A percentile compares a stretch with the other conserved stretches of the same genome.
These are phyloP conservation scores for Tethea ocularis DNA, from an alignment of 2,888 invertebrate genomes.

Conservation along the genomic window DNA sequence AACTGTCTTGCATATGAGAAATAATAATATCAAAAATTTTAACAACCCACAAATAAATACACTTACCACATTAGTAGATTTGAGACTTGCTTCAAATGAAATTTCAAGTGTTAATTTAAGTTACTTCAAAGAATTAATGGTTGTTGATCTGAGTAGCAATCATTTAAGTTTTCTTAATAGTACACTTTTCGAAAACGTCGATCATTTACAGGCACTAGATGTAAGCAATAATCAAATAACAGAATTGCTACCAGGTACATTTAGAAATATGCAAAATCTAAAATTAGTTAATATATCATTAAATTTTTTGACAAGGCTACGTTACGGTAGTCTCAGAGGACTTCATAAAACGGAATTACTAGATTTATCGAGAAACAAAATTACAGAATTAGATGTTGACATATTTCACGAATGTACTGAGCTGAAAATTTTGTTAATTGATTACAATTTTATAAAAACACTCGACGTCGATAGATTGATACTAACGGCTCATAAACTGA, in stretches of 20 bases:
- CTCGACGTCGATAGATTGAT: conserved; percentile 63
- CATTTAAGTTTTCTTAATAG: conserved; percentile 46
- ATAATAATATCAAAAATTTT: conserved; percentile 59
- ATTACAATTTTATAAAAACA: conserved; percentile 65
- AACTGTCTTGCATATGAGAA: conserved; percentile 49
- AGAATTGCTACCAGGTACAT: conserved; percentile 63
- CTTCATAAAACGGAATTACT: conserved; percentile 60
- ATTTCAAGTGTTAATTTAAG: conserved; percentile 56
- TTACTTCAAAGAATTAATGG: conserved; percentile 54
- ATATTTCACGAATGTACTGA: conserved; percentile 70
- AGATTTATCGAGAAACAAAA: conserved; percentile 67
- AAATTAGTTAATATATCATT: conserved; percentile 65
- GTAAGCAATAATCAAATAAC: conserved; percentile 60
- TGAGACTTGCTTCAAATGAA: conserved; percentile 57
- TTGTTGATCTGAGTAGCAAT: conserved; percentile 61
- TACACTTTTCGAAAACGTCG: conserved; percentile 51
- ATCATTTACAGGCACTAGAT: conserved; percentile 58
- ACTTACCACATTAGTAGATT: conserved; percentile 48
- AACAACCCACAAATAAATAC: conserved; percentile 56
- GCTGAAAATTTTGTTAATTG: conserved; percentile 61
- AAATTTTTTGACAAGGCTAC: conserved; percentile 53
- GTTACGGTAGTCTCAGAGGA: conserved; percentile 68
- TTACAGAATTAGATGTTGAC: conserved; percentile 57
- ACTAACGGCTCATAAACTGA: conserved; percentile 52
- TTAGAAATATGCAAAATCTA: conserved; percentile 58